Base-by-base conservation (phyloP, 2,113 vertebrate species). In the Corythaixoides concolor region DNA sequence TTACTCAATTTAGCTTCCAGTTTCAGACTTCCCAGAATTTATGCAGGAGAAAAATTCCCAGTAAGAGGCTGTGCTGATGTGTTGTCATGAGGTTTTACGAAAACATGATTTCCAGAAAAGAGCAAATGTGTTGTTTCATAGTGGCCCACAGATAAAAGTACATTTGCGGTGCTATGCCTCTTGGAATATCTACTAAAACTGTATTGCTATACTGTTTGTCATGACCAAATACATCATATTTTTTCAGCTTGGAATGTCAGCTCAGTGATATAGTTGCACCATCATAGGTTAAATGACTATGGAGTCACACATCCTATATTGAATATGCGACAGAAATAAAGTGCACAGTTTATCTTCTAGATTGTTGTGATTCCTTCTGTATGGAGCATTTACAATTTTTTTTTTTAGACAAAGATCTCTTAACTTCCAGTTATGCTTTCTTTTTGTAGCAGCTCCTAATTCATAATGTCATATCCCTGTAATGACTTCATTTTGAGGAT, bases 21-120 rank as follows among this genome's bases (percentile, higher is more conserved):
- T 81, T 93, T 94, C 84, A 93, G 78, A 67, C 41, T 93, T 93
- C 73, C 77, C 85, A 78, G 77, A 92, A 93, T 84, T 95, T 93
- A 77, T 91, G n/a, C 77, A 55, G 56, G 17, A 63, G 24, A 66
- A 89, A 76, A 77, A 70, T 47, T 74, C 64, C n/a, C 62, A 88
- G 67, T 75, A 78, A 85, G 39, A 78, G 21, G 8, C 17, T 50
- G 19, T 8, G 32, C 32, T 95, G 63, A 53, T 49, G 30, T 84
- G 19, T 50, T 69, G 45, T 81, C 56, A 81, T 32, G 20, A 75
- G 26, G 39, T 67, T 76, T 90, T 84, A 53, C 3, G 32, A 89
- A 90, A 91, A 78, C 6, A 70, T 18, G 32, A 50, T 81, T 85
- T 28, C 32, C 9, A 7, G 59, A 68, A 93, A 88, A 92, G 26